Base-by-base conservation (phyloP, 2,797 vertebrate species). In the Zenarchopterus dispar region DNA sequence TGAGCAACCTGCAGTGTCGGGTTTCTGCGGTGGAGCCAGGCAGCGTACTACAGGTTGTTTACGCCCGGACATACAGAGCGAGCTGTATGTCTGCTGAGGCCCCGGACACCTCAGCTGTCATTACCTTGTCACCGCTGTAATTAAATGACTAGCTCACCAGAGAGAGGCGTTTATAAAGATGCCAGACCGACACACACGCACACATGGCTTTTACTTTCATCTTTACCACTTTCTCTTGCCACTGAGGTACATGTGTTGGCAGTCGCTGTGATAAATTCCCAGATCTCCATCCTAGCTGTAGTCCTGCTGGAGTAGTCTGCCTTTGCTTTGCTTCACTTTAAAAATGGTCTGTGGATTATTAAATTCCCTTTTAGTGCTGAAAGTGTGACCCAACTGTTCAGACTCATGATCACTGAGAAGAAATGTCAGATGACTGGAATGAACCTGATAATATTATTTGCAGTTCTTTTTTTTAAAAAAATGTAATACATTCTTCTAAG, bases 121-220 rank as follows among this genome's bases (percentile, higher is more conserved):
- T 91, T 91, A 90, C 80, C 82, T 76, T 89, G 91, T 92, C 89
- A 87, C 73, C 22, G 84, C 80, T 88, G 79, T 93, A 91, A 92
- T 91, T 90, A 92, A 89, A 89, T 84, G 83, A 84, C 80, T 83
- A 58, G 75, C 81, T 87, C 62, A 41, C 75, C 22, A 47, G 75
- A 82, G 70, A 84, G 75, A 85, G 80, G 70, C 66, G 67, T 84
- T 89, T 88, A 84, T 82, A 69, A 82, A 82, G 88, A 88, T 89
- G 84, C 89, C 87, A 87, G 78, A 60, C 69, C 47, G 71, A 80
- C 66, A 64, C 50, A 51, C 46, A 73, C 63, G 46, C 68, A 28
- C 61, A 44, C 39, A 59, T 81, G 72, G 54, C 81, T 84, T 80
- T 79, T 68, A 71, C 79, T 88, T 84, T 85, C 80, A 88, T 85